Evolutionary conservation across 2,113 vertebrate species (phyloP).

Genomic region (Sardina pilchardus): DNA sequence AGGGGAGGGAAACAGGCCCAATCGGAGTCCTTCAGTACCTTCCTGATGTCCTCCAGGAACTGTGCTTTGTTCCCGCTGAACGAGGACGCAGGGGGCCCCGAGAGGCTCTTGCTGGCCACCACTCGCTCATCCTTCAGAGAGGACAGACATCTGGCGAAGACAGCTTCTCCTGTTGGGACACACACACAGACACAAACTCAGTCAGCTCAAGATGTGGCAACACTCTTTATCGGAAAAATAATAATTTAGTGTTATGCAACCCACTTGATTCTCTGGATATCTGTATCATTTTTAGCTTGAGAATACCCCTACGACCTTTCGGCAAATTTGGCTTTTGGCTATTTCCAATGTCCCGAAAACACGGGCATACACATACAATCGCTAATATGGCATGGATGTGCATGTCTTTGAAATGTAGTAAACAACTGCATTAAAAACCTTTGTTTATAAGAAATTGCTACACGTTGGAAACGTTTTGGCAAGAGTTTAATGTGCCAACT

Average conservation of each 20-base stretch:
- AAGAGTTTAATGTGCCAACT: too few relatives aligned
- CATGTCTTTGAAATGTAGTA: too few relatives aligned
- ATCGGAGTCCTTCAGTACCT: constrained; percentile 68
- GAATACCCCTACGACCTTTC: too few relatives aligned
- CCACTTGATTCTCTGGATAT: too few relatives aligned
- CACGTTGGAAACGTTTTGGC: too few relatives aligned
- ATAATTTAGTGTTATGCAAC: neutral
- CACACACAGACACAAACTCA: neutral
- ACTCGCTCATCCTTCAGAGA: constrained; percentile 91
- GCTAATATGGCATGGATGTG: too few relatives aligned
- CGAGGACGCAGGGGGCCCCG: constrained; percentile 72
- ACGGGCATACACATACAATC: too few relatives aligned
- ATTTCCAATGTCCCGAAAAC: too few relatives aligned
- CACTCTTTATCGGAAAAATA: neutral
- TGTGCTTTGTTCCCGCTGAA: constrained; percentile 79
- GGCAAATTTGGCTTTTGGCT: too few relatives aligned
- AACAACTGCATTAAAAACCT: too few relatives aligned
- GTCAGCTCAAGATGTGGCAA: neutral
- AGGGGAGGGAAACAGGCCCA: neutral
- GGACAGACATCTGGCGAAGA: constrained; percentile 95
- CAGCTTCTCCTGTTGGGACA: constrained; percentile 85
- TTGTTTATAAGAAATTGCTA: too few relatives aligned
- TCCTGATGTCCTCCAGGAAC: constrained; percentile 93
- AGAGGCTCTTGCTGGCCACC: constrained; percentile 81
- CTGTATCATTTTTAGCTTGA: too few relatives aligned